A percentile compares a stretch with the other conserved stretches of the same genome.
These are phyloP conservation scores for Hypena proboscidalis DNA, from an alignment of 2,888 invertebrate species.

Conservation along the genomic window DNA sequence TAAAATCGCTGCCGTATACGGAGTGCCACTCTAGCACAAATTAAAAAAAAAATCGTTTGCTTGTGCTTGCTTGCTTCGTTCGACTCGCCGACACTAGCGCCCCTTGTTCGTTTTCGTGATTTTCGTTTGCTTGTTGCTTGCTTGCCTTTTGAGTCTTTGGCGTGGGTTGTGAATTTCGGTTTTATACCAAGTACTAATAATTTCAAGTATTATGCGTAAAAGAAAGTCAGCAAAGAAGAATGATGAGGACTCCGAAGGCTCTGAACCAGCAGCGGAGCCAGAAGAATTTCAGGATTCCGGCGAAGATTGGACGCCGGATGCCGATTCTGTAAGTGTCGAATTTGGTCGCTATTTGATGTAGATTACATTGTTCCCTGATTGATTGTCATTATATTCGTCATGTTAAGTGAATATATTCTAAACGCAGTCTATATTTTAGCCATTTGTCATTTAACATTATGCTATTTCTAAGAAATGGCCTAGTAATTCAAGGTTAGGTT, in stretches of 20 bases:
- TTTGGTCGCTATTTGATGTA: not conserved
- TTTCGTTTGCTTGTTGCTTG: constrained; percentile 35
- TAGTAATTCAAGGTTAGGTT: constrained; percentile 23
- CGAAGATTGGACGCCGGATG: constrained; percentile 85
- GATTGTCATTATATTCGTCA: too few species aligned
- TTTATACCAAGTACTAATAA: constrained; percentile 24
- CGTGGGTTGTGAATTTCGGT: constrained; percentile 50
- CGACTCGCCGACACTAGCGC: constrained; percentile 14
- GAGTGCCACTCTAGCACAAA: too few species aligned
- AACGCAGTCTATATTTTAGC: too few species aligned
- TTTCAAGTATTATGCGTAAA: constrained; percentile 69
- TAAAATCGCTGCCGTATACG: too few species aligned
- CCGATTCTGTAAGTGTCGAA: constrained; percentile 71
- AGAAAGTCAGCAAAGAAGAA: constrained; percentile 78
- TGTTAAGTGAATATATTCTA: too few species aligned
- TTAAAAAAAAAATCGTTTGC: too few species aligned
- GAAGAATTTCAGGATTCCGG: constrained; percentile 84
- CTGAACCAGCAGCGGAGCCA: constrained; percentile 75
- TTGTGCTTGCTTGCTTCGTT: not conserved
- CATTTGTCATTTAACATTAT: too few species aligned
- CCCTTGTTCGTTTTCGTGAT: constrained; percentile 17
- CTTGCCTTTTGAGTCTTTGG: constrained; percentile 41
- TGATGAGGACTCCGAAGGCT: constrained; percentile 79
- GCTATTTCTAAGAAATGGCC: not conserved
- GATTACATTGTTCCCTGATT: constrained; percentile 1